Conservation (phyloP, 64 coral and sea anemone genomes). For the Porites australiensis region DNA sequence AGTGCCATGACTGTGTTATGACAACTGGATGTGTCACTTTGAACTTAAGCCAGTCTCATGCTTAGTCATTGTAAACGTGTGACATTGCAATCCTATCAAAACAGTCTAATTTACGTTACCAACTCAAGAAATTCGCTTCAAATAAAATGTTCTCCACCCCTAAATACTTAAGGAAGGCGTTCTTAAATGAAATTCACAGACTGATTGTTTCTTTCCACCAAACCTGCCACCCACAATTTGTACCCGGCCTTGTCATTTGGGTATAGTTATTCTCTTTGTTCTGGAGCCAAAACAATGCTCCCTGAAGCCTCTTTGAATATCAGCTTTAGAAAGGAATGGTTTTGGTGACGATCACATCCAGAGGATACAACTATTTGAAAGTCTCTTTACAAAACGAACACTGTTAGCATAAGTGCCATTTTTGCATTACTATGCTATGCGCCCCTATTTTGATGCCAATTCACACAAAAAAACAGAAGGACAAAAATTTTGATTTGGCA, state of each 20-base stretch:
- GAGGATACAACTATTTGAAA: background rate
- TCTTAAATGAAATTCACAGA: no score
- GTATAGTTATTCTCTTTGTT: background rate
- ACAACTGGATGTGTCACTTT: no score
- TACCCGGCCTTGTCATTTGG: constrained; percentile 4
- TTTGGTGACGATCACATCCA: background rate
- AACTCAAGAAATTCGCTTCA: no score
- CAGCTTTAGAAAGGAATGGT: background rate
- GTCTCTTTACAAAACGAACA: background rate
- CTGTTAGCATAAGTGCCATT: background rate
- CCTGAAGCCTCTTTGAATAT: background rate
- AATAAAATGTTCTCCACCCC: no score
- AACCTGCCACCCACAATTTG: background rate
- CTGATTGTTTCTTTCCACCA: constrained; percentile 7
- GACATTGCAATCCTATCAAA: no score
- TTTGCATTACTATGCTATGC: background rate
- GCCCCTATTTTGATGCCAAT: background rate
- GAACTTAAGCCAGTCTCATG: no score
- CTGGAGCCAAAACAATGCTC: background rate
- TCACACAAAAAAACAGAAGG: background rate
- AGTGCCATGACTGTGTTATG: no score
- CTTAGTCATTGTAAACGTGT: no score
- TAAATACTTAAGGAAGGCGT: no score
- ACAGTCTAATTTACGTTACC: no score
- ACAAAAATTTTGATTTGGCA: background rate